These are phyloP conservation scores for Drosophila funebris DNA, from an alignment of 1,140 invertebrate genomes.

Conservation along the genomic window DNA sequence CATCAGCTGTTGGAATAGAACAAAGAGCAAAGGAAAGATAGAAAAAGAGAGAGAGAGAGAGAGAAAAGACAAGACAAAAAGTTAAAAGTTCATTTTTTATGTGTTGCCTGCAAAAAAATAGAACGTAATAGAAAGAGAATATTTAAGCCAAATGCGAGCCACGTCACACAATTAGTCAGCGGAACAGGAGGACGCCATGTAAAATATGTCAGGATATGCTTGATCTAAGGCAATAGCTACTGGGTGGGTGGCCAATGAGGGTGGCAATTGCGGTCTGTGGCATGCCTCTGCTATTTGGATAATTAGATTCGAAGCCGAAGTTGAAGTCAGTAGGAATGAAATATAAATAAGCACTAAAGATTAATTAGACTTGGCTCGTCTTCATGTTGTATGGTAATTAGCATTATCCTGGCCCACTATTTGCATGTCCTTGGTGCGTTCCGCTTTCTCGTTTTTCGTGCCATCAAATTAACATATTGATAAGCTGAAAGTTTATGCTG, in stretches of 20 bases:
- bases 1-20: constrained; percentile 86
- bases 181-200: constrained; percentile 23
- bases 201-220: constrained; percentile 30
- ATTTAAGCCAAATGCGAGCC: constrained; percentile 22
- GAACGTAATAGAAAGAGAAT: not conserved
- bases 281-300: constrained; percentile 61
- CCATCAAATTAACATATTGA: constrained; percentile 55
- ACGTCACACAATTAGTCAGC: constrained; percentile 66
- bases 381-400: constrained; percentile 56
- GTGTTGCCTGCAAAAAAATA: constrained; percentile 18
- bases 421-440: constrained; percentile 28
- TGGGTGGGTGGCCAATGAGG: constrained; percentile 3
- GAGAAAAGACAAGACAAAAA: constrained; percentile 69
- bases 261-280: constrained; percentile 33
- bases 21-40: not conserved
- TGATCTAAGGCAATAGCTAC: constrained; percentile 11
- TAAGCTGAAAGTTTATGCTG: constrained; percentile 9
- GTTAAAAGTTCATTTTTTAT: constrained; percentile 81
- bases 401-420: constrained; percentile 35
- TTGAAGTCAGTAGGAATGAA: constrained; percentile 45
- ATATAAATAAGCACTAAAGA: constrained; percentile 79
- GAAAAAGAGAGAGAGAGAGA: constrained; percentile 19
- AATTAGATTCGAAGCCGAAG: constrained; percentile 63
- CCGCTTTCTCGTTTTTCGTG: not conserved
- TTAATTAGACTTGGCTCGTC: constrained; percentile 63